Base-by-base conservation (phyloP, 2,113 vertebrate genomes). In the Numida meleagris region DNA sequence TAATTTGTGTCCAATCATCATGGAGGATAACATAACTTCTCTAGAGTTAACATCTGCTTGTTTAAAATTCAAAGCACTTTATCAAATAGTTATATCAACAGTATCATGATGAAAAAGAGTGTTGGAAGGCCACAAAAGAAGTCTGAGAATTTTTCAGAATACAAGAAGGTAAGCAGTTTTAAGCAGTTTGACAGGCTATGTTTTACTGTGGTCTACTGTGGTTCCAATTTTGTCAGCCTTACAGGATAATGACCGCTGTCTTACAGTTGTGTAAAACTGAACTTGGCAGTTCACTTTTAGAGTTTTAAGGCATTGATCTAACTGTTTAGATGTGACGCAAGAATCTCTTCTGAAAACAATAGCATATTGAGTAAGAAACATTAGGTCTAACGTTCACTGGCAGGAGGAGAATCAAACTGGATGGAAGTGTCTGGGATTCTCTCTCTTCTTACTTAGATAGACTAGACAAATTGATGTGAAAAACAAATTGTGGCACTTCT, bases 41-140 rank as follows among this genome's bases (percentile, higher is more conserved):
- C 21, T 24, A 76, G 90, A 89, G 76, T 62, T 96, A 96, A 96
- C 88, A 97, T 92, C 95, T 97, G 95, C 88, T 96, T 66, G 86
- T 92, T 95, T 14, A 14, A 78, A 94, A 96, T 93, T 97, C 93
- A 97, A 97, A 96, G 84, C 42, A 82, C 66, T 94, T 96, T 79
- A 96, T 96, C 82, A 96, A 95, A 95, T 89, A 95, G 42, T 95
- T 92, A 86, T 91, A 90, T 71, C 76, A 96, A 93, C 58, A 84
- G 79, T 38, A 58, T 61, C 45, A 50, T 55, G 82, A 95, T 94
- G 84, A 96, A 96, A 96, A 94, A 62, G 38, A 96, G 13, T 27
- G 23, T 40, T 76, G 38, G 68, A 90, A 94, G 36, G 71, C 58
- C 82, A 55, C 88, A 75, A 46, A 89, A 73, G 82, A 78, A 94